Percentiles rank a stretch among this genome's conserved stretches.
Evolutionary conservation across 37 sponge, comb jelly and placozoan genomes (phyloP).

Genomic region (Cliona cf. orientalis): DNA sequence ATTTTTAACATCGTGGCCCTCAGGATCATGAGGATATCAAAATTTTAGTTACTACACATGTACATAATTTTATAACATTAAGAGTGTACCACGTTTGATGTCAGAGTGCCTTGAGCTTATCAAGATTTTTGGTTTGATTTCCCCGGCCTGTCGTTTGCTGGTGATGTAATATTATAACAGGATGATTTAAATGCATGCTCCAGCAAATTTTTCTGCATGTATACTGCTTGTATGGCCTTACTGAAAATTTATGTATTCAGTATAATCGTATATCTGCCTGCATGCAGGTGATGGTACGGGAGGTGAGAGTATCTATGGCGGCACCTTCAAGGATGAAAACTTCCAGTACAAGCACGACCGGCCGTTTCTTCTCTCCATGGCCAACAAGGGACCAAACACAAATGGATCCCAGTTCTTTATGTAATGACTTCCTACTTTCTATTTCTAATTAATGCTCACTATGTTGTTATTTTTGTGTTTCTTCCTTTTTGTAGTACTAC

Average conservation of each 20-base stretch:
- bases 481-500: conserved; percentile 83
- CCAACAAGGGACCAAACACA: conserved; percentile 98
- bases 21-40: no score
- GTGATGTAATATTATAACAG: no score
- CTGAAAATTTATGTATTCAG: no score
- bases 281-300: conserved; percentile 90
- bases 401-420: conserved; percentile 99
- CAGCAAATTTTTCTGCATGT: no score
- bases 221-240: no score
- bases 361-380: conserved; percentile 95
- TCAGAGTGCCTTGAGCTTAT: neutral
- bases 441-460: neutral
- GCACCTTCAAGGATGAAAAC: conserved; percentile 89
- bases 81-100: neutral
- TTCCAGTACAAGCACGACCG: conserved; percentile 86
- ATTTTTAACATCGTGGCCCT: no score
- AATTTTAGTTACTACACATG: neutral
- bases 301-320: conserved; percentile 97
- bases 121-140: neutral
- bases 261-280: no score
- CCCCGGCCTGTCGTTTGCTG: neutral
- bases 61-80: no score
- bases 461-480: neutral
- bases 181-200: no score
- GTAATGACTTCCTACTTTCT: conserved; percentile 52